Percentiles rank a stretch among this genome's conserved stretches.
Conservation (phyloP, 1,140 invertebrate species). For the Macrobrachium rosenbergii region DNA sequence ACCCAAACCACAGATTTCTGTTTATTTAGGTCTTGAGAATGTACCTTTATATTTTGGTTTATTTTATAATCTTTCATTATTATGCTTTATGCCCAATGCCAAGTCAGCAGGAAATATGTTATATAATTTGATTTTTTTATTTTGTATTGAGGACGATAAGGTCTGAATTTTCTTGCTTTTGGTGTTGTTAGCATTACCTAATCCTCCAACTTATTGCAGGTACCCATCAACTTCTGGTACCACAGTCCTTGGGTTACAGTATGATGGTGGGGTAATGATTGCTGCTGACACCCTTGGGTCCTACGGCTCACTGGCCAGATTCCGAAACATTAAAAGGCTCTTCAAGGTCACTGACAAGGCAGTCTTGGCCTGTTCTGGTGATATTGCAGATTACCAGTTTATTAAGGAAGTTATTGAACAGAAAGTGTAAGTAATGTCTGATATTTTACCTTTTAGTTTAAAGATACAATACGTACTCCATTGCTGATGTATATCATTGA, state of each 20-base stretch:
- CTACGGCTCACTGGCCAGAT: slow-evolving; percentile 92
- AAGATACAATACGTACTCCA: no score
- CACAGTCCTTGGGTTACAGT: slow-evolving; percentile 89
- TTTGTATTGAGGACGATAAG: neutral
- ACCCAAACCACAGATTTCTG: no score
- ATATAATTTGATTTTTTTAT: neutral
- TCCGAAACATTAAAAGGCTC: slow-evolving; percentile 85
- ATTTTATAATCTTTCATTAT: no score
- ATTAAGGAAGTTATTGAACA: slow-evolving; percentile 89
- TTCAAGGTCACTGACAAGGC: slow-evolving; percentile 85
- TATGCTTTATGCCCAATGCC: no score
- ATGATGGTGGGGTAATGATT: slow-evolving; percentile 89
- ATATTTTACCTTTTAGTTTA: slow-evolving; percentile 15
- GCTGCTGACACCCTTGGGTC: slow-evolving; percentile 93
- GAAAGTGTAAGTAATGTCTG: slow-evolving; percentile 83
- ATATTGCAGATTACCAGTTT: slow-evolving; percentile 96
- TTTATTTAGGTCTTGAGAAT: no score
- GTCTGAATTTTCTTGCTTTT: neutral
- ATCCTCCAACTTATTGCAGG: slow-evolving; percentile 15
- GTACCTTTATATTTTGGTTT: no score
- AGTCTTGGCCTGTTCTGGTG: slow-evolving; percentile 89
- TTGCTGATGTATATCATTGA: no score
- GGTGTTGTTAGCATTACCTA: neutral
- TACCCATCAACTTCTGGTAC: slow-evolving; percentile 75
- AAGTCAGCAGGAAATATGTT: no score